Base-by-base conservation (phyloP, 2,113 vertebrate genomes). In the Ranitomeya imitator region DNA sequence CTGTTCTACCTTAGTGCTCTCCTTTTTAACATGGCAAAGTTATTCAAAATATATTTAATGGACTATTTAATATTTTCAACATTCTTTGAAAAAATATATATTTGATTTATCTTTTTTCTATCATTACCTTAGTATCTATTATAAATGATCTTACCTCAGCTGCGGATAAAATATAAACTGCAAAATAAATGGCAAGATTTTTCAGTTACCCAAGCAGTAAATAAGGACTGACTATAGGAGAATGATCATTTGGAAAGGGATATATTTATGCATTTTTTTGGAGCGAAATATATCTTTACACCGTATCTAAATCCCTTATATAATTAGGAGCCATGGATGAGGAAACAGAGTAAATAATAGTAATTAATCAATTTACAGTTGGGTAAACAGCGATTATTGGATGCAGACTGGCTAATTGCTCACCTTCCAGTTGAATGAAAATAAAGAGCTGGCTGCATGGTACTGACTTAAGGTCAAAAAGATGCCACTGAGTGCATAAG, bases 301-400 rank as follows among this genome's bases (percentile, higher is more conserved):
- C 23, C 51, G 67, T 87, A 77, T 80, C 77, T 79, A 87, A 87
- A 87, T 54, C 85, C 61, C 45, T 79, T 87, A 71, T 69, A 71
- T 80, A 87, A 87, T 87, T 87, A 87, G 85, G 23, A 87, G 61
- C 85, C 7, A 54, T 87, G 85, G 61, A 79, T 80, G 77, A 69
- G 77, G 74, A 87, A 87, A 80, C 77, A 69, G 61, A 79, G 76
- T 51, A 86, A 86, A 86, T 79, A 86, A 86, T 86, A 78, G 61
- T 86, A 86, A 86, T 86, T 86, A 79, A 79, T 86, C 85, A 86
- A 86, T 86, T 86, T 79, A 86, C 85, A 86, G 85, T 86, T 86
- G 85, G 85, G 15, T 87, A 87, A 87, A 87, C 85, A 87, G 85
- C 71, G 60, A 87, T 87, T 87, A 87, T 87, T 67, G 77, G 60